phyloP scores from a whole-genome alignment of 1,140 invertebrate genomes.

The Psilanteris sp. region DNA sequence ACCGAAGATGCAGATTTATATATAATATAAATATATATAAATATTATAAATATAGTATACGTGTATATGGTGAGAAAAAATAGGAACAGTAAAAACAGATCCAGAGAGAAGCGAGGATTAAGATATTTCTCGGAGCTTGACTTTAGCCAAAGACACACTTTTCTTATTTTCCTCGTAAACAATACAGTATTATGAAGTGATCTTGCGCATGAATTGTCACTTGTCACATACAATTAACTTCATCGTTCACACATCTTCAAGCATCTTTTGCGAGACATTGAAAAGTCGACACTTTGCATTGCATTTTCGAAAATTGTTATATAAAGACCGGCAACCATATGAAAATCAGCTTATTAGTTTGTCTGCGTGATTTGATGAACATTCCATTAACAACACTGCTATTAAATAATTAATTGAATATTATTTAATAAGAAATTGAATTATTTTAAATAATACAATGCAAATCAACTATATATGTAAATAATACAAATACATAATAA shows the following conservation, averaged over 20 bases:
- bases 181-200: constrained; percentile 57
- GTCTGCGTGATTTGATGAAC: too few relatives aligned
- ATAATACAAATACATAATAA: too few relatives aligned
- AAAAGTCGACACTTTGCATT: neutral
- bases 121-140: constrained; percentile 41
- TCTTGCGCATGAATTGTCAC: constrained; percentile 25
- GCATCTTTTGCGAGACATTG: constrained; percentile 4
- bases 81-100: constrained; percentile 8
- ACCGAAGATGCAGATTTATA: constrained; percentile 58
- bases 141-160: constrained; percentile 38
- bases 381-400: too few relatives aligned
- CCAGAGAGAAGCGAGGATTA: constrained; percentile 21
- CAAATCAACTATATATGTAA: too few relatives aligned
- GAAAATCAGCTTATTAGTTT: neutral
- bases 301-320: neutral
- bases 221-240: constrained; percentile 52
- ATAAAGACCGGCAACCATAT: neutral
- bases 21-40: constrained; percentile 57
- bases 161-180: constrained; percentile 49
- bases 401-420: too few relatives aligned
- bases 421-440: too few relatives aligned
- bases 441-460: too few relatives aligned
- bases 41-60: constrained; percentile 60
- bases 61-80: constrained; percentile 52
- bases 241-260: neutral